These are phyloP conservation scores for Stigmatopora nigra DNA, from an alignment of 2,113 vertebrate genomes.

Conservation along the genomic window DNA sequence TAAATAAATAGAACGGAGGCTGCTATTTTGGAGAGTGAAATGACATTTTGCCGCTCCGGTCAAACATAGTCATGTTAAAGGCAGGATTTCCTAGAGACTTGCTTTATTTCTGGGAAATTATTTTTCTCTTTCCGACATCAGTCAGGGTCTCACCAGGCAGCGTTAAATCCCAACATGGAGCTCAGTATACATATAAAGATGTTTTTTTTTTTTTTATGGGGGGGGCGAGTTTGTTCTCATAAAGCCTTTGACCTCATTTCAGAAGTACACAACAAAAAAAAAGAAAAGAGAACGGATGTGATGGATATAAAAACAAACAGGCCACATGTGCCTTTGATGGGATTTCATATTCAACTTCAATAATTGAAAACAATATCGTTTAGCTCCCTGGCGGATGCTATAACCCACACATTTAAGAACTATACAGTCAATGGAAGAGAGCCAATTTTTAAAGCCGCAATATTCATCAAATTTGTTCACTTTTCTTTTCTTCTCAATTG, in stretches of 20 bases:
- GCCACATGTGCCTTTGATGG: neutral
- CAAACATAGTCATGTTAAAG: slow-evolving; percentile 1
- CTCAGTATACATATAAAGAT: slow-evolving; percentile 3
- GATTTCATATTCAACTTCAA: neutral
- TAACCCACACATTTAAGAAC: neutral
- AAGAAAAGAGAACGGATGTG: neutral
- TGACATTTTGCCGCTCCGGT: slow-evolving; percentile 8
- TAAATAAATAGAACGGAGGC: neutral
- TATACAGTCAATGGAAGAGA: neutral
- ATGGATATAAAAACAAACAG: neutral
- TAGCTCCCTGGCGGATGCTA: neutral
- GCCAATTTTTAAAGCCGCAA: neutral
- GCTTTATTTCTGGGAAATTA: slow-evolving; percentile 3
- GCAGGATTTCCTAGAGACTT: neutral
- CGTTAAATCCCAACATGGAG: slow-evolving; percentile 7
- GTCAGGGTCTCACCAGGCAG: neutral
- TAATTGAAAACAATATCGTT: neutral
- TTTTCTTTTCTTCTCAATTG: no score
- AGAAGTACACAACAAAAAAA: slow-evolving; percentile 1
- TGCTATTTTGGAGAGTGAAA: slow-evolving; percentile 4
- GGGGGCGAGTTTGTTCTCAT: neutral
- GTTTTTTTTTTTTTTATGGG: neutral
- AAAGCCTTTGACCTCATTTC: slow-evolving; percentile 6
- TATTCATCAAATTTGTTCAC: no score
- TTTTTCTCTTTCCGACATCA: slow-evolving; percentile 3